A percentile compares a stretch with the other conserved stretches of the same genome.
Evolutionary conservation across 2,888 invertebrate genomes (phyloP).

Genomic region (Buathra laborator): DNA sequence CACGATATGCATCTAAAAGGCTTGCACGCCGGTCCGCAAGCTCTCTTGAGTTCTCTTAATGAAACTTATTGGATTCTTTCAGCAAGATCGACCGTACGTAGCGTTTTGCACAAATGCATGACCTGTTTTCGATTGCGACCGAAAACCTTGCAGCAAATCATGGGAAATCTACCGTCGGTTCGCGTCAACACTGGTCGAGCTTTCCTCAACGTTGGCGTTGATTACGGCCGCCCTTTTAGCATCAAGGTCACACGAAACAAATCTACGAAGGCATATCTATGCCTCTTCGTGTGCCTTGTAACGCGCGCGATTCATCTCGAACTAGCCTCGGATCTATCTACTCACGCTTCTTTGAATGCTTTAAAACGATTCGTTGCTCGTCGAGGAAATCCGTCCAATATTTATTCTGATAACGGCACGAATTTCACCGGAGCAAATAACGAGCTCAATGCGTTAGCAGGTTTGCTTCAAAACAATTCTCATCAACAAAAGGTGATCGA

Average conservation of each 20-base stretch:
- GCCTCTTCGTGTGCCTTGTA: not conserved
- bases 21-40: constrained; percentile 58
- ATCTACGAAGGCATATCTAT: not conserved
- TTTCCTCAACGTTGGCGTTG: constrained; percentile 57
- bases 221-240: constrained; percentile 46
- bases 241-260: constrained; percentile 2
- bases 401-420: constrained; percentile 66
- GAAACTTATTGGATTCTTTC: constrained; percentile 58
- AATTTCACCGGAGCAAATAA: constrained; percentile 68
- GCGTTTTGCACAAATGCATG: constrained; percentile 40
- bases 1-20: constrained; percentile 40
- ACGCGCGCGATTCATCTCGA: not conserved
- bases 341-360: constrained; percentile 62
- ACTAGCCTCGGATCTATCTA: constrained; percentile 34
- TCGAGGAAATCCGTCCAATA: constrained; percentile 53
- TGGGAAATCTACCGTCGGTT: constrained; percentile 50
- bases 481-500: constrained; percentile 37
- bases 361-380: constrained; percentile 61
- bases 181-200: constrained; percentile 44
- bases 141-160: constrained; percentile 20
- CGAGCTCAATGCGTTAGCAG: constrained; percentile 56
- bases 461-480: constrained; percentile 48
- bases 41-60: constrained; percentile 46
- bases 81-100: constrained; percentile 44
- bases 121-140: constrained; percentile 48